These are phyloP conservation scores for Nycticebus coucang DNA, from an alignment of 2,113 vertebrate species.

Conservation along the genomic window DNA sequence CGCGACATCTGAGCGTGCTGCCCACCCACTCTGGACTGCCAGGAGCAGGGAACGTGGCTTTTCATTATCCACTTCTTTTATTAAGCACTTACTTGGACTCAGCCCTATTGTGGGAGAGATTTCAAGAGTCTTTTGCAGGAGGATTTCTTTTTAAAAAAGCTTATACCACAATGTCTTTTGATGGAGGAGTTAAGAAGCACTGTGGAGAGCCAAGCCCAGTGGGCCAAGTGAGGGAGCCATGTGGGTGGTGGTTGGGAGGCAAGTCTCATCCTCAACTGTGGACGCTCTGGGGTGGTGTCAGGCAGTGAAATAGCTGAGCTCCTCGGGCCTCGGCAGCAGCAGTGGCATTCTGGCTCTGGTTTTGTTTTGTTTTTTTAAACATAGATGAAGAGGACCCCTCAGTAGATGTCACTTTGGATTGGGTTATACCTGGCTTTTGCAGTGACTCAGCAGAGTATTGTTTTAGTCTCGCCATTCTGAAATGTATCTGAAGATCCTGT, in stretches of 20 bases:
- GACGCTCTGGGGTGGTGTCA: not conserved
- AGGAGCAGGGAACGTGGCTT: rapidly evolving
- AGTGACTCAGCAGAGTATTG: not conserved
- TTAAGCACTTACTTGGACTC: not conserved
- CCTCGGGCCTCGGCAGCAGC: not conserved
- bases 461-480: not conserved
- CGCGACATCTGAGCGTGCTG: not conserved
- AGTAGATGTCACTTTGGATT: not conserved
- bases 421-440: not conserved
- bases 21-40: not conserved
- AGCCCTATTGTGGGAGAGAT: not conserved
- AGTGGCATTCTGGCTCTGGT: not conserved
- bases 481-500: not conserved
- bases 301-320: not conserved
- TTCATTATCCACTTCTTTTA: not conserved
- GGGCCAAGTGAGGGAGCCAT: not conserved
- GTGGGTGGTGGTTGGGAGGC: rapidly evolving
- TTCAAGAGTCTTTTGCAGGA: not conserved
- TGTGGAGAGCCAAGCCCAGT: not conserved
- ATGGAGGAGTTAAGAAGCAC: not conserved
- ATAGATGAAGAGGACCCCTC: not conserved
- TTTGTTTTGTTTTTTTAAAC: not conserved
- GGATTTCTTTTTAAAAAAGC: not conserved
- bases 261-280: not conserved
- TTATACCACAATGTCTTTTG: not conserved